A percentile compares a stretch with the other conserved stretches of the same genome.
Evolutionary conservation across 2,113 vertebrate genomes (phyloP).

Genomic region (Lynx canadensis): DNA sequence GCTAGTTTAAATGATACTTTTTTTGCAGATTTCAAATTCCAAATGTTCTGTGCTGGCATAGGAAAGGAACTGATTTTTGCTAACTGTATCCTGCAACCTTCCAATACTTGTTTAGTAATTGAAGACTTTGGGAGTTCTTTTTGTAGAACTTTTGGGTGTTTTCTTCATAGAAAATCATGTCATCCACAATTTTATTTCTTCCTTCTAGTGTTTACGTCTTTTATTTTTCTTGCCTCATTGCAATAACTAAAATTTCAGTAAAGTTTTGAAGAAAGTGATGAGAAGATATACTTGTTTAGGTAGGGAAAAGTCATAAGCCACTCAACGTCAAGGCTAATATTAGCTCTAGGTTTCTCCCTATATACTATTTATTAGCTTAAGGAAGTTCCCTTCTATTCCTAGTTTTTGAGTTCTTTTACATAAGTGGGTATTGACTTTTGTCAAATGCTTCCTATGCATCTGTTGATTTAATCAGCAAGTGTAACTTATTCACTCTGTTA

Average conservation of each 20-base stretch:
- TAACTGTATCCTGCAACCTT: neutral
- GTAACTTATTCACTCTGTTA: neutral
- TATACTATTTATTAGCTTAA: neutral
- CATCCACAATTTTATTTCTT: neutral
- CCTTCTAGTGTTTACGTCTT: neutral
- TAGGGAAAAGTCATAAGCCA: neutral
- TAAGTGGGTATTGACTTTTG: neutral
- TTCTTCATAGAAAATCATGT: neutral
- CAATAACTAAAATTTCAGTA: neutral
- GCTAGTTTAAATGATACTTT: neutral
- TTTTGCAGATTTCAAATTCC: neutral
- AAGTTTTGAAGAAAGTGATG: neutral
- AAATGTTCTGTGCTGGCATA: neutral
- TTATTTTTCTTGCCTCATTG: neutral
- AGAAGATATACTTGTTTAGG: neutral
- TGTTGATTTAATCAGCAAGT: neutral
- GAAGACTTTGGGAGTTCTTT: neutral
- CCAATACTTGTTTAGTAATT: neutral
- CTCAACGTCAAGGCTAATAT: neutral
- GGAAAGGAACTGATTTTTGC: neutral
- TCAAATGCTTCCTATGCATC: neutral
- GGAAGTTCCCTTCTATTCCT: neutral
- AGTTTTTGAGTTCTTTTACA: neutral
- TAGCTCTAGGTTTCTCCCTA: neutral
- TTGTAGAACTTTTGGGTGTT: neutral